phyloP scores from a whole-genome alignment of 2,113 vertebrate species.

The Hypanus sabinus region DNA sequence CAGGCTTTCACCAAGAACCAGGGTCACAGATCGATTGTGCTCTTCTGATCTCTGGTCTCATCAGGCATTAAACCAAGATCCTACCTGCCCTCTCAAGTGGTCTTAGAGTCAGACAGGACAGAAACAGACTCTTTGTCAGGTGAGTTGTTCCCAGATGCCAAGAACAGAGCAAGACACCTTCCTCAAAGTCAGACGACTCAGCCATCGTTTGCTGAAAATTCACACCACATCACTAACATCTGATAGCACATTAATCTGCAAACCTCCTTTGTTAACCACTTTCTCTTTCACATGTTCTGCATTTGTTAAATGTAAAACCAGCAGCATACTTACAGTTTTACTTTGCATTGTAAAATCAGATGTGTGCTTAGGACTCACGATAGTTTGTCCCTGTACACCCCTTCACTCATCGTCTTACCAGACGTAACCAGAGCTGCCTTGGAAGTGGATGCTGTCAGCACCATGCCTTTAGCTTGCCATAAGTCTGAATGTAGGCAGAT shows the following conservation, averaged over 20 bases:
- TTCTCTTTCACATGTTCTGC: not conserved
- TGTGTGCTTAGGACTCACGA: not conserved
- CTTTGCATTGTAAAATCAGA: not conserved
- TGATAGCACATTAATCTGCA: not conserved
- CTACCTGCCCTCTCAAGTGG: no score
- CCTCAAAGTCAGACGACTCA: slow-evolving; percentile 22
- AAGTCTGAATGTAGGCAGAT: not conserved
- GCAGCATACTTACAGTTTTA: not conserved
- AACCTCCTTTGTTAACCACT: not conserved
- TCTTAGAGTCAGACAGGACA: no score
- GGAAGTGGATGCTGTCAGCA: not conserved
- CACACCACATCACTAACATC: not conserved
- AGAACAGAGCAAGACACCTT: not conserved
- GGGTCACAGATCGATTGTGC: not conserved
- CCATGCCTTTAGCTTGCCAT: not conserved
- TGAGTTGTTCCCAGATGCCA: not conserved
- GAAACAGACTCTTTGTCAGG: not conserved
- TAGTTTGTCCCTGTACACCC: not conserved
- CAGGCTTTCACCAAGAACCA: not conserved
- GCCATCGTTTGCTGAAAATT: not conserved
- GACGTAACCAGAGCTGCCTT: not conserved
- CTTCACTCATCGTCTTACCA: not conserved
- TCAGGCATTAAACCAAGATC: no score
- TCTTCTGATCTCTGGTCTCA: no score
- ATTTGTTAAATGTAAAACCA: not conserved